A percentile compares a stretch with the other conserved stretches of the same genome.
Conservation (phyloP, 2,888 invertebrate species). For the Rhodophaea formosa region DNA sequence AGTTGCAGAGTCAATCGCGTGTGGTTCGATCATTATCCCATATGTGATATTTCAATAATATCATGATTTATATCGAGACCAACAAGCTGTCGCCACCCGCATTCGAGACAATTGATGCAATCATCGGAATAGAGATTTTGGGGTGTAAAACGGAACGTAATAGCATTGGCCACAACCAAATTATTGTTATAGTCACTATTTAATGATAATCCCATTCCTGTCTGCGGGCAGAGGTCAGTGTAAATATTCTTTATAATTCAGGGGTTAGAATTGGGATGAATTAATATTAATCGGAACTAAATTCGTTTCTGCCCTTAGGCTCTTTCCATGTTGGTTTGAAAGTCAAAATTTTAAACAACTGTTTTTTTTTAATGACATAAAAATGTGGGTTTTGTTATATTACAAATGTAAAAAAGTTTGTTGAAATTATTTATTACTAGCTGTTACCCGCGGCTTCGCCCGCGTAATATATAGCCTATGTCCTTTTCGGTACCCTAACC, state of each 20-base stretch:
- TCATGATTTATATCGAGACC: constrained; percentile 69
- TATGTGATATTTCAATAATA: constrained; percentile 53
- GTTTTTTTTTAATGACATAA: no score
- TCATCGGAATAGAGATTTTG: constrained; percentile 78
- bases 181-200: constrained; percentile 74
- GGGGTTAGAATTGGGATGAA: neutral
- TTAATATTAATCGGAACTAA: constrained; percentile 9
- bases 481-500: no score
- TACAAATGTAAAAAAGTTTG: no score
- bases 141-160: constrained; percentile 71
- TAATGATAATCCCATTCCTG: constrained; percentile 68
- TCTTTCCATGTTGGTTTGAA: no score
- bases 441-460: no score
- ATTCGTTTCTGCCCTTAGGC: no score
- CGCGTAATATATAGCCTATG: no score
- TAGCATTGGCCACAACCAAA: constrained; percentile 77
- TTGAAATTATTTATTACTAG: no score
- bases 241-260: constrained; percentile 10
- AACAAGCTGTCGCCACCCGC: constrained; percentile 77
- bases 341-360: no score
- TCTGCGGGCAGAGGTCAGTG: constrained; percentile 59
- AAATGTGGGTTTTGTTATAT: no score
- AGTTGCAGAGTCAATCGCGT: constrained; percentile 16
- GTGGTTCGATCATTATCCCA: constrained; percentile 11
- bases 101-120: constrained; percentile 78